A percentile compares a stretch with the other conserved stretches of the same genome.
Conservation (phyloP, 1,140 invertebrate genomes). For the Drosophila pachea region DNA sequence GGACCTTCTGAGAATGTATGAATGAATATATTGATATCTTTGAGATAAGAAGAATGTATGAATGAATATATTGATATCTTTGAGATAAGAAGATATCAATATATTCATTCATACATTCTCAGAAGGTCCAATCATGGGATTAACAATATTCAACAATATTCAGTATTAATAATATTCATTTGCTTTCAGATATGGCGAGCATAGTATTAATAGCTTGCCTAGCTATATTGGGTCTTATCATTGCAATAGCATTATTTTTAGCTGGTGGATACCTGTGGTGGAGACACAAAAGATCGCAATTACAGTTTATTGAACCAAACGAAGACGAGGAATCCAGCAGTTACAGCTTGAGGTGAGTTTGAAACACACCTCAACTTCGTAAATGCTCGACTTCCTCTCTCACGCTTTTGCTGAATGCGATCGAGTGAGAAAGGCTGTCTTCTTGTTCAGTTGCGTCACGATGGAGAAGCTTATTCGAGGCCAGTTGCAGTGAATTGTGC, state of each 20-base stretch:
- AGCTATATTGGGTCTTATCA: conserved; percentile 72
- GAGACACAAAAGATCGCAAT: conserved; percentile 77
- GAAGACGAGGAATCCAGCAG: conserved; percentile 78
- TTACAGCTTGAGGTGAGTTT: conserved; percentile 71
- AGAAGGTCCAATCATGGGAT: no score
- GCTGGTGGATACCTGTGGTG: conserved; percentile 78
- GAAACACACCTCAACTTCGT: no score
- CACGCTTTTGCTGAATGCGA: no score
- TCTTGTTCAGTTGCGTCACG: no score
- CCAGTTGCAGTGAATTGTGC: not conserved
- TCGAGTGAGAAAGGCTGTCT: no score
- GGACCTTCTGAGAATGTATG: not conserved
- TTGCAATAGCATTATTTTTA: conserved; percentile 72
- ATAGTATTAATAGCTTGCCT: conserved; percentile 72
- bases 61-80: no score
- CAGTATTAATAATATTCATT: not conserved
- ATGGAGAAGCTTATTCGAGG: no score
- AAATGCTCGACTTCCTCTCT: no score
- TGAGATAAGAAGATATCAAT: no score
- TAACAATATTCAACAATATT: no score
- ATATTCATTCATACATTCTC: not conserved
- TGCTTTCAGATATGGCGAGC: conserved; percentile 70
- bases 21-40: no score
- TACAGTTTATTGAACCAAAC: conserved; percentile 78
- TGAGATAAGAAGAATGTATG: no score